Percentiles rank a stretch among this genome's conserved stretches.
These are phyloP conservation scores for Mormyrops attenuatus DNA, from an alignment of 2,797 vertebrate species.

Conservation along the genomic window DNA sequence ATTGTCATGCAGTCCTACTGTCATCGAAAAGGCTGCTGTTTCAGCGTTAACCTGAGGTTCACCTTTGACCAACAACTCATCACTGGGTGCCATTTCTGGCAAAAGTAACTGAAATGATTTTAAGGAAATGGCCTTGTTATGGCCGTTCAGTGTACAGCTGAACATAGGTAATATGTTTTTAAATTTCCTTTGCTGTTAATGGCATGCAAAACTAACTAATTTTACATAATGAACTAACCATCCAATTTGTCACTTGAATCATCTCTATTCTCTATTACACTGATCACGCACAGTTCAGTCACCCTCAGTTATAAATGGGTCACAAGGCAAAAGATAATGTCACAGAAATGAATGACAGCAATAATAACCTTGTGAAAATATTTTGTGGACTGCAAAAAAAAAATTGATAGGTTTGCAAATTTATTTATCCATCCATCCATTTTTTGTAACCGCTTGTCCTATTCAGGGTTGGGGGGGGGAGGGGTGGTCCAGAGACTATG, in stretches of 20 bases:
- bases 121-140: not conserved
- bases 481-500: too few species aligned
- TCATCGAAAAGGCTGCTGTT: not conserved
- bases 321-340: not conserved
- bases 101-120: not conserved
- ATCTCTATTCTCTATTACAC: not conserved
- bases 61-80: not conserved
- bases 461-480: not conserved
- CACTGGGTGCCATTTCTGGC: not conserved
- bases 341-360: not conserved
- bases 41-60: not conserved
- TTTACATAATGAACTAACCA: not conserved
- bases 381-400: not conserved
- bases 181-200: not conserved
- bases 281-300: not conserved
- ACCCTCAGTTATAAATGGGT: not conserved
- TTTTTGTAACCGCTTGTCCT: not conserved
- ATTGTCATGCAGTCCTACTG: not conserved
- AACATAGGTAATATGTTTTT: not conserved
- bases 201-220: not conserved
- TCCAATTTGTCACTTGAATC: not conserved
- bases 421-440: conserved; percentile 2
- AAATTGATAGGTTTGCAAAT: not conserved
- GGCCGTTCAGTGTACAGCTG: not conserved
- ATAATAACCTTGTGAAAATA: not conserved